Evolutionary conservation across 2,113 vertebrate species (phyloP), one percentile per base, ranked within the genome.

Genomic region (Callipepla californica): DNA sequence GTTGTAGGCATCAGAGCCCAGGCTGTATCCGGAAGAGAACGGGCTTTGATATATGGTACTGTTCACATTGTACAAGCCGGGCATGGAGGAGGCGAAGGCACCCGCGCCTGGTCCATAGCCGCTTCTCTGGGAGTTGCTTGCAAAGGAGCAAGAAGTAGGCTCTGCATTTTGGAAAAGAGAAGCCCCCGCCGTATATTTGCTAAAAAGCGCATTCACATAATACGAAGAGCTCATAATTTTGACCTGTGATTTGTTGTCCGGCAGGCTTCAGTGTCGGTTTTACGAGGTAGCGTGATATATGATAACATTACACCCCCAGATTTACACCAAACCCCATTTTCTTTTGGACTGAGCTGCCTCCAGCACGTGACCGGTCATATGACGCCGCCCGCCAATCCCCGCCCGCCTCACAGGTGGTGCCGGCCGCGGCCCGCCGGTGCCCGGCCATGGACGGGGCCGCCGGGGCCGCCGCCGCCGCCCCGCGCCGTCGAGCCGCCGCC

Each of bases 271-370:
- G 98, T 99, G 98, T 99, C 98, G 98, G 99, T 99, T 99, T 99
- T 99, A 99, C 98, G 98, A 99, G 98, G 98, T 98, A 98, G 97
- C 93, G 98, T 99, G 99, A 99, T 99, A 99, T 99, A 99, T 98
- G 98, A 98, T 98, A 98, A 98, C 98, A 99, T 99, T 99, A 99
- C 98, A 98, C 98, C 97, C 98, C 98, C 98, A 98, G 98, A 99
- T 99, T 99, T 99, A 99, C 98, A 98, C 98, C 98, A 98, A 98
- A 98, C 98, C 98, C 98, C 98, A 99, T 98, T 99, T 99, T 98
- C 98, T 98, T 98, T 98, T 97, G 98, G 98, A 98, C 98, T 93
- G 97, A 98, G 98, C 98, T 98, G 98, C 97, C 96, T 95, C 94
- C 63, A 80, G 96, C 99, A 99, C 98, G 98, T 99, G 98, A 99